A percentile compares a stretch with the other conserved stretches of the same genome.
Evolutionary conservation across 2,888 invertebrate species (phyloP).

Genomic region (Chirona hameri): DNA sequence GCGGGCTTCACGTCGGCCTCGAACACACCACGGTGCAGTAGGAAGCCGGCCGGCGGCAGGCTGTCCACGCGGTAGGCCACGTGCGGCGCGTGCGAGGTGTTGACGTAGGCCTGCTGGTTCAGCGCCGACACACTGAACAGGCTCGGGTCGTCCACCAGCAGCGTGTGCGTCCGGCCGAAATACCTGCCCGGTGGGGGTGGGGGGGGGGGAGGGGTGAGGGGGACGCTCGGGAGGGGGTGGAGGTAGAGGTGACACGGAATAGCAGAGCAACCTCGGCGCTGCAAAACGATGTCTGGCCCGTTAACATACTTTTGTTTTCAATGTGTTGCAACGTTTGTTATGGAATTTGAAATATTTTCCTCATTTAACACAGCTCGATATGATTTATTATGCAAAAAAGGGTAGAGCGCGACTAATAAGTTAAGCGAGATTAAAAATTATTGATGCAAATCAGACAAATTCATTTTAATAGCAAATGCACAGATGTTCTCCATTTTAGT

Average conservation of each 20-base stretch:
- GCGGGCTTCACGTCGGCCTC: not conserved
- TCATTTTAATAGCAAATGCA: not conserved
- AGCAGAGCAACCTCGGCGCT: too few species aligned
- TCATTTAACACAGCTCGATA: too few species aligned
- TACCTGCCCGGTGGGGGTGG: constrained; percentile 46
- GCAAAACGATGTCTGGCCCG: too few species aligned
- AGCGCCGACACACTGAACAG: constrained; percentile 58
- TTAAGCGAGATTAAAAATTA: too few species aligned
- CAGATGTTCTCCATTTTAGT: not conserved
- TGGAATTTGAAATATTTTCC: too few species aligned
- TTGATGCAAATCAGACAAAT: not conserved
- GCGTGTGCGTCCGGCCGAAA: constrained; percentile 54
- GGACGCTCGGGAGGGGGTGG: too few species aligned
- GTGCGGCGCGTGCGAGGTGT: constrained; percentile 55
- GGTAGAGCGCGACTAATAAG: too few species aligned
- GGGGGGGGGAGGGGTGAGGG: too few species aligned
- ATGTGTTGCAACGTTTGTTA: too few species aligned
- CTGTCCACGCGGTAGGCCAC: constrained; percentile 48
- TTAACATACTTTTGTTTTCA: too few species aligned
- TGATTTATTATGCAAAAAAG: too few species aligned
- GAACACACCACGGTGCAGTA: not conserved
- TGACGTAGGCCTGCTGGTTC: constrained; percentile 60
- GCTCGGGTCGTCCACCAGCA: constrained; percentile 53
- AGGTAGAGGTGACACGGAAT: too few species aligned
- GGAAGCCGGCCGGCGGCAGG: not conserved